Conservation (phyloP, 2,888 invertebrate species). For the Clunio marinus region DNA sequence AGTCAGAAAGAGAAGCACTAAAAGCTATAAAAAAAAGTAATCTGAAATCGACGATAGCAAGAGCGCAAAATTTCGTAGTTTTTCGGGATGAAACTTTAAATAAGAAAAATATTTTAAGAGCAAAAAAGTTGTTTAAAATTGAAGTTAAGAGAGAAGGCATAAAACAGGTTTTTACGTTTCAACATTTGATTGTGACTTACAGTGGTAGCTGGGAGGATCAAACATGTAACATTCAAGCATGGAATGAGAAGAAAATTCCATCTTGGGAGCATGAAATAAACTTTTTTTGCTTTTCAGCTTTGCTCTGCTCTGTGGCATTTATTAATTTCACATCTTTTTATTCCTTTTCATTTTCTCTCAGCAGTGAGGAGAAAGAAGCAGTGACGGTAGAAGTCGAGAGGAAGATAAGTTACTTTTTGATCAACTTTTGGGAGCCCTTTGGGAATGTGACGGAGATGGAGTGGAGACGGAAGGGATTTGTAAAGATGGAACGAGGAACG, state of each 20-base stretch:
- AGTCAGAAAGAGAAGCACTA: neutral
- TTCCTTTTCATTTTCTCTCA: neutral
- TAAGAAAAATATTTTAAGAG: neutral
- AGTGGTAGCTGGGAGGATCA: conserved; percentile 10
- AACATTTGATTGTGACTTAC: conserved; percentile 3
- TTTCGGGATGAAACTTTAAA: no score
- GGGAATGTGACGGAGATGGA: neutral
- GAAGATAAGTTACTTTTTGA: conserved; percentile 29
- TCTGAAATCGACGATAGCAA: neutral
- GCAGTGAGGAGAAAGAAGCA: no score
- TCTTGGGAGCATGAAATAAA: neutral
- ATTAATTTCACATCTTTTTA: conserved; percentile 16
- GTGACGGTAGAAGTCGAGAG: neutral
- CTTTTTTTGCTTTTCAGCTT: neutral
- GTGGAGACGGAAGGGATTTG: neutral
- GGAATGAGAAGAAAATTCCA: neutral
- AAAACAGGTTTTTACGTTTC: conserved; percentile 8
- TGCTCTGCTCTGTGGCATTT: neutral
- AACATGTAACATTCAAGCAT: neutral
- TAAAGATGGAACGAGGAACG: neutral
- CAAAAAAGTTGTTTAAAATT: neutral
- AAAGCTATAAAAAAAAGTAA: conserved; percentile 20
- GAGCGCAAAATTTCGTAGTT: no score
- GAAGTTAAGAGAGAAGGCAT: neutral
- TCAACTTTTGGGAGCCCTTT: conserved; percentile 7